These are phyloP conservation scores for Dicentrarchus labrax DNA, from an alignment of 2,113 vertebrate species.

Conservation along the genomic window DNA sequence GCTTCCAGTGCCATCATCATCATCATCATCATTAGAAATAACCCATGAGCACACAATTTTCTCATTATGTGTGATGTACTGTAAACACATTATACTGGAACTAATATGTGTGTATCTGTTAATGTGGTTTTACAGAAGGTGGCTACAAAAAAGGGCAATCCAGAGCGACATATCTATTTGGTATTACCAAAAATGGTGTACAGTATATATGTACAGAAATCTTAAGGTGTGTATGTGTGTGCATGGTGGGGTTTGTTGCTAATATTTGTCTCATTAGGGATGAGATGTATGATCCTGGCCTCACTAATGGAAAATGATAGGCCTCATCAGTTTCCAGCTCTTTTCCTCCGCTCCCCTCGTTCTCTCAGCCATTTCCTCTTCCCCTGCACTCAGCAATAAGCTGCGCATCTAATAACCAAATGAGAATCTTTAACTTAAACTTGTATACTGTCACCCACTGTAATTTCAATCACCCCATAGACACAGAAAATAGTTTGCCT, in stretches of 20 bases:
- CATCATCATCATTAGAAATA: not conserved
- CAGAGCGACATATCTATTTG: not conserved
- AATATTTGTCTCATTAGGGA: conserved; percentile 38
- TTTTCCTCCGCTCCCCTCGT: not conserved
- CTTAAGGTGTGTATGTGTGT: not conserved
- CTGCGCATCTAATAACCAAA: not conserved
- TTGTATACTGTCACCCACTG: not conserved
- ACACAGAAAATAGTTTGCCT: not conserved
- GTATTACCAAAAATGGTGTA: too few species aligned
- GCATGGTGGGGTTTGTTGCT: not conserved
- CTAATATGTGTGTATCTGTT: not conserved
- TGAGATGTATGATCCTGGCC: conserved; percentile 22
- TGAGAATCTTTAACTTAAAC: not conserved
- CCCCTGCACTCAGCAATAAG: not conserved
- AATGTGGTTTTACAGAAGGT: not conserved
- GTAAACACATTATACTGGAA: conserved; percentile 13
- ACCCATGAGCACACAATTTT: not conserved
- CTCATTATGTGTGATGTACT: conserved; percentile 11
- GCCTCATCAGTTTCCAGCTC: conserved; percentile 55
- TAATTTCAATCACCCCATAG: not conserved
- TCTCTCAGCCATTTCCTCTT: conserved; percentile 1
- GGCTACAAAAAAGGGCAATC: not conserved
- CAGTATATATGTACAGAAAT: too few species aligned
- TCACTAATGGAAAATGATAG: conserved; percentile 54
- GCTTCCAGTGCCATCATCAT: not conserved